Conservation (phyloP, 2,888 invertebrate species). For the Drepanosiphum platanoidis region DNA sequence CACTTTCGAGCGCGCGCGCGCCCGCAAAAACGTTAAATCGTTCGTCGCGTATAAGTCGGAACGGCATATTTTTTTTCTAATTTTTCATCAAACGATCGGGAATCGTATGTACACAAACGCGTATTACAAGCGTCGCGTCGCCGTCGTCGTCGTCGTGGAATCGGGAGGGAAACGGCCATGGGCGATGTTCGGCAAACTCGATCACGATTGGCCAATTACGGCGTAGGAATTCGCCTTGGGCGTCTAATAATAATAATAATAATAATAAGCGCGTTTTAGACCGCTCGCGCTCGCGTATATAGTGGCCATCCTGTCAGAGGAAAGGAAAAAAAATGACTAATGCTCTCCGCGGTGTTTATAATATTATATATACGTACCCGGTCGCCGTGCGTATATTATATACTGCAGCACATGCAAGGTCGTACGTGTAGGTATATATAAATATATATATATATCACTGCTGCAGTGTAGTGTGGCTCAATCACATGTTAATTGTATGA, state of each 20-base stretch:
- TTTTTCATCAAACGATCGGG: background rate
- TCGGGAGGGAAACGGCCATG: conserved; percentile 8
- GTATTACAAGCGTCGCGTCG: background rate
- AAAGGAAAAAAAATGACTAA: conserved; percentile 39
- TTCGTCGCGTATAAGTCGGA: background rate
- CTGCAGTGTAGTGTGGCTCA: background rate
- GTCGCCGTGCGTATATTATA: background rate
- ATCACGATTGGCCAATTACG: conserved; percentile 58
- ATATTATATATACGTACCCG: background rate
- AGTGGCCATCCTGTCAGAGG: conserved; percentile 32
- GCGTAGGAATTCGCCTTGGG: conserved; percentile 52
- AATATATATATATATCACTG: background rate
- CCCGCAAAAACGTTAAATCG: background rate
- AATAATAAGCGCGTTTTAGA: conserved; percentile 37
- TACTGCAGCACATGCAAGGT: conserved; percentile 1
- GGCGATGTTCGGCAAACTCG: conserved; percentile 47
- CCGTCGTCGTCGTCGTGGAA: background rate
- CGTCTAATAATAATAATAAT: conserved; percentile 13
- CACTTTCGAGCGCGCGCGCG: too few species aligned
- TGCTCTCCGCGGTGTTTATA: background rate
- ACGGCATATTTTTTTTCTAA: background rate
- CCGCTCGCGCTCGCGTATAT: background rate
- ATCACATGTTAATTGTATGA: conserved; percentile 39
- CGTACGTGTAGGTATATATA: background rate
- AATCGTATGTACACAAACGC: background rate